Conservation (phyloP, 2,113 vertebrate genomes). For the Dunckerocampus dactyliophorus region DNA sequence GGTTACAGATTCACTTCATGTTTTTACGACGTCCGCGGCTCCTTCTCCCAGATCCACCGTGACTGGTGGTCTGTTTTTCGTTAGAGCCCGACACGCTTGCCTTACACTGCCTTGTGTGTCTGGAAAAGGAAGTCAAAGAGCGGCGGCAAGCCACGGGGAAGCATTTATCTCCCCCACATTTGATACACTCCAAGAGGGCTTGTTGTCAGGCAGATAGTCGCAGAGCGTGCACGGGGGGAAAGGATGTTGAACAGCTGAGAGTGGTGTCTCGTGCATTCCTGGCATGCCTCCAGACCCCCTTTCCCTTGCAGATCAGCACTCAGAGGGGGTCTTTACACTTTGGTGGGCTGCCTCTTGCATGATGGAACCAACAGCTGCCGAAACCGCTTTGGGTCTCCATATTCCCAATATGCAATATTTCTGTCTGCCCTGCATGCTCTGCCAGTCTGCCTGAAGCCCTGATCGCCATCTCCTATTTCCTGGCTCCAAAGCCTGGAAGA, state of each 20-base stretch:
- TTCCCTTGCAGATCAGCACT: constrained; percentile 33
- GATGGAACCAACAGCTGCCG: constrained; percentile 67
- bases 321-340: constrained; percentile 60
- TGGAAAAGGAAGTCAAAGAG: constrained; percentile 9
- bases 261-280: constrained; percentile 63
- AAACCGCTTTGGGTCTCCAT: constrained; percentile 42
- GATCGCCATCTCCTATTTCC: constrained; percentile 27
- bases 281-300: constrained; percentile 59
- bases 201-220: constrained; percentile 40
- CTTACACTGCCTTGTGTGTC: background rate
- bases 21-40: background rate
- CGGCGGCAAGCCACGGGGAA: background rate
- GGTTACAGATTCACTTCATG: constrained; percentile 9
- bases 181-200: constrained; percentile 11
- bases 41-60: background rate
- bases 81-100: constrained; percentile 5
- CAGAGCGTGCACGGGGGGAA: constrained; percentile 7
- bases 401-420: constrained; percentile 25
- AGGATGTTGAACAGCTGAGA: constrained; percentile 67
- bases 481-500: constrained; percentile 6
- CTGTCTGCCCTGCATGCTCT: constrained; percentile 15
- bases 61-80: constrained; percentile 15
- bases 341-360: constrained; percentile 38
- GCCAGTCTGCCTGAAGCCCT: constrained; percentile 34
- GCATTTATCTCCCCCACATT: constrained; percentile 18